Conservation (phyloP, 2,113 vertebrate genomes). For the Penelope pileata region DNA sequence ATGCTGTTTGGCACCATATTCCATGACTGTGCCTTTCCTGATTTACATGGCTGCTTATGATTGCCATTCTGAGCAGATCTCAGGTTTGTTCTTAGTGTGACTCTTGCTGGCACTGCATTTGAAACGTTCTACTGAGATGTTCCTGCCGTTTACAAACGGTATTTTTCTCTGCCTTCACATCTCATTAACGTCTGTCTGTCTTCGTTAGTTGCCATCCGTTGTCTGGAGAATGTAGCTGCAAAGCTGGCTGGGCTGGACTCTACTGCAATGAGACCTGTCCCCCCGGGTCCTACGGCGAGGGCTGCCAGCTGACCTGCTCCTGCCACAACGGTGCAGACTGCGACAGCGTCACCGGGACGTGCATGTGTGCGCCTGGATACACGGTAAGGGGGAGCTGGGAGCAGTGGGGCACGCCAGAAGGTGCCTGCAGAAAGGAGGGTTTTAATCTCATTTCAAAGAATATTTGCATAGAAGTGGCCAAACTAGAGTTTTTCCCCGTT, state of each 20-base stretch:
- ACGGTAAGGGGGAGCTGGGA: conserved; percentile 78
- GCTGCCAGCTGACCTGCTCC: conserved; percentile 85
- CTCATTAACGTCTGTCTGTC: background rate
- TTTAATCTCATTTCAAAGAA: background rate
- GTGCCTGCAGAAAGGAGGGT: background rate
- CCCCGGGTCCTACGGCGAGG: conserved; percentile 86
- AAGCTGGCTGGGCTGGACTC: conserved; percentile 91
- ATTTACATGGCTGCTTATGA: background rate
- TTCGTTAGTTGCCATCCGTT: conserved; percentile 91
- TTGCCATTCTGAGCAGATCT: background rate
- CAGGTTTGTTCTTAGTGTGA: background rate
- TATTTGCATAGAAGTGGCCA: background rate
- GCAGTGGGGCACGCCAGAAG: fast-evolving
- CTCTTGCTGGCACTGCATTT: background rate
- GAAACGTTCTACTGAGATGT: background rate
- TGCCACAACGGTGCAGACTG: conserved; percentile 95
- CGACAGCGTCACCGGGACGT: conserved; percentile 88
- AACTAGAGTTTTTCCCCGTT: fast-evolving
- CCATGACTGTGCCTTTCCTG: background rate
- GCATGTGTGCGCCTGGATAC: conserved; percentile 90
- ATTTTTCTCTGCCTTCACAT: background rate
- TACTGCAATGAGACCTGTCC: conserved; percentile 96
- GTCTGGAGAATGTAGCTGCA: conserved; percentile 93
- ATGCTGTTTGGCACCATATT: background rate
- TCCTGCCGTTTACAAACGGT: background rate